Evolutionary conservation across 2,888 invertebrate genomes (phyloP), one percentile per base, ranked within the genome.

Genomic region (Eudemis profundana): DNA sequence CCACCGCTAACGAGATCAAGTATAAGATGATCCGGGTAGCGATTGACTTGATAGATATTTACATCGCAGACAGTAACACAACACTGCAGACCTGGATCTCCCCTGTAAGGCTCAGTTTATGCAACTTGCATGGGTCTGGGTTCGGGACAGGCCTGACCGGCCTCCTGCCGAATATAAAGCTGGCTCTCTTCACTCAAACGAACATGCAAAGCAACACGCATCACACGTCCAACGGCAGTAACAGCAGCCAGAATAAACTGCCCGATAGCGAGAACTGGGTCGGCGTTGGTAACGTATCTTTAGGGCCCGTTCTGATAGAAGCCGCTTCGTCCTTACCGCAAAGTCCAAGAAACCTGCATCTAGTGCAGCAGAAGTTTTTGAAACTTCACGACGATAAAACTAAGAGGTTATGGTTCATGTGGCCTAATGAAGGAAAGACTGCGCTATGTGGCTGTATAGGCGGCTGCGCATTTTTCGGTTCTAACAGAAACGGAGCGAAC

Each of bases 401-500:
- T 0, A 97, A 97, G 79, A 94, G 98, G 64, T 90, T 99, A 36
- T 98, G 98, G 97, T 99, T 99, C 82, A 87, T 99, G 23, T 99
- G 99, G 99, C 95, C 96, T 0, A 92, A 93, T 15, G 95, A 96
- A 72, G 93, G 94, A 1, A 95, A 95, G 72, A 93, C 93, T 65
- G 90, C 94, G 0, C 96, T 96, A 73, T 99, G 99, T 83, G 99
- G 99, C 0, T 99, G 99, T 83, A 96, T 96, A 29, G 99, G 99
- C 2, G 98, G 98, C 0, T 98, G 98, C 80, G 93, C 94, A 10
- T 99, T 99, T 90, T 99, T 99, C 81, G 99, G 98, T 1, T 95
- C 94, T 61, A 98, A 98, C 85, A 94, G 95, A 78, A 98, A 98
- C 83, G 99, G 98, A 0, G 90, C 94, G 10, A 95, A 95, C 71